Conservation (phyloP, 1,140 invertebrate species). For the Lepidurus arcticus region DNA sequence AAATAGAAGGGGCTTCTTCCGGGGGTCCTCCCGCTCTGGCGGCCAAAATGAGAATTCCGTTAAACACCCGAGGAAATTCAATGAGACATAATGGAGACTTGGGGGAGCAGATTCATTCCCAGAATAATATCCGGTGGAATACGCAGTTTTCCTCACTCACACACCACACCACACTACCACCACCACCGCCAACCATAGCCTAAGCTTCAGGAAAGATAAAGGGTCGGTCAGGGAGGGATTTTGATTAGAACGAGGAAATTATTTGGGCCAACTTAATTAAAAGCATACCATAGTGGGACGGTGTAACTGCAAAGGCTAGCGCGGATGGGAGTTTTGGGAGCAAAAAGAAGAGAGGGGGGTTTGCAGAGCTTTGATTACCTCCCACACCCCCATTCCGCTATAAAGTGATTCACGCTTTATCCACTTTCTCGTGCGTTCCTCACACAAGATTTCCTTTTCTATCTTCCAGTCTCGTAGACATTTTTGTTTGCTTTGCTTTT, state of each 20-base stretch:
- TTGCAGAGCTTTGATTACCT: conserved; percentile 9
- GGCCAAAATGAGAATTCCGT: background rate
- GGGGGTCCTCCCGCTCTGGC: background rate
- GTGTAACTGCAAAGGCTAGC: background rate
- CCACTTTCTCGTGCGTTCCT: background rate
- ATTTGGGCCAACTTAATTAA: conserved; percentile 19
- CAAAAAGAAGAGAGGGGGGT: background rate
- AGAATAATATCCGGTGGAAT: background rate
- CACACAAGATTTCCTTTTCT: no score
- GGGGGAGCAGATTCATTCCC: background rate
- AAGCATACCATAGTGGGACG: conserved; percentile 21
- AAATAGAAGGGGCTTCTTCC: background rate
- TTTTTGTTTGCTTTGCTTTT: no score
- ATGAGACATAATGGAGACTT: conserved; percentile 19
- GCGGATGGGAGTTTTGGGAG: background rate
- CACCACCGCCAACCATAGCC: background rate
- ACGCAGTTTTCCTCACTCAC: conserved; percentile 14
- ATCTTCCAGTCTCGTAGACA: no score
- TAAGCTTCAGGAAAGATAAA: conserved; percentile 19
- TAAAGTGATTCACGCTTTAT: conserved; percentile 13
- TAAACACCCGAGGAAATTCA: background rate
- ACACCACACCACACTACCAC: background rate
- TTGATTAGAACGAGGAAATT: conserved; percentile 19
- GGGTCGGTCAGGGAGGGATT: conserved; percentile 20
- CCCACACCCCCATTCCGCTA: background rate